Conservation (phyloP, 2,888 invertebrate species). For the Zhuqinia jingwanae region DNA sequence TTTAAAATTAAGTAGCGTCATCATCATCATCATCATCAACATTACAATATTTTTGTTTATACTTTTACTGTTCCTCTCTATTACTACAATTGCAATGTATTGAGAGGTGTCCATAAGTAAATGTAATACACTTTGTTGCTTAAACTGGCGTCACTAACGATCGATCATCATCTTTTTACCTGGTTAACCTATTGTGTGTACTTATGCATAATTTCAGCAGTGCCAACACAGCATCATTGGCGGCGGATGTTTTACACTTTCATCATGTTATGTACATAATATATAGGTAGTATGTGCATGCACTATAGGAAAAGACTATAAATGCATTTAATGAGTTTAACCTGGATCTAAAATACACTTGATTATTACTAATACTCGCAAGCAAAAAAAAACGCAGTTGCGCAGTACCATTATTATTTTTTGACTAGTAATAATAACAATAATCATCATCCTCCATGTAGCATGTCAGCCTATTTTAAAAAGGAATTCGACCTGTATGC, state of each 20-base stretch:
- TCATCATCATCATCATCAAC: conserved; percentile 12
- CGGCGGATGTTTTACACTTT: neutral
- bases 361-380: conserved; percentile 31
- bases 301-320: too few species aligned
- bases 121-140: conserved; percentile 22
- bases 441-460: neutral
- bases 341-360: conserved; percentile 58
- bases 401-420: conserved; percentile 19
- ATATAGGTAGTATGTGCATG: too few species aligned
- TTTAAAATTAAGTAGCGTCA: conserved; percentile 56
- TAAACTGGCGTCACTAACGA: conserved; percentile 44
- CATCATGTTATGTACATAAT: neutral
- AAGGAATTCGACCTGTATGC: conserved; percentile 8
- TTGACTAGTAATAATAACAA: conserved; percentile 2
- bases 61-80: conserved; percentile 10
- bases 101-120: neutral
- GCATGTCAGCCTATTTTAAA: too few species aligned
- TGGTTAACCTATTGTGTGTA: conserved; percentile 13
- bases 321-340: conserved; percentile 53
- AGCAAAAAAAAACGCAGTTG: neutral
- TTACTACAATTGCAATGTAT: neutral
- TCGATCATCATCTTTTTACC: conserved; percentile 11
- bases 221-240: neutral
- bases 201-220: neutral
- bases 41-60: conserved; percentile 10